phyloP scores from a whole-genome alignment of 2,113 vertebrate species.

The Dascyllus trimaculatus region DNA sequence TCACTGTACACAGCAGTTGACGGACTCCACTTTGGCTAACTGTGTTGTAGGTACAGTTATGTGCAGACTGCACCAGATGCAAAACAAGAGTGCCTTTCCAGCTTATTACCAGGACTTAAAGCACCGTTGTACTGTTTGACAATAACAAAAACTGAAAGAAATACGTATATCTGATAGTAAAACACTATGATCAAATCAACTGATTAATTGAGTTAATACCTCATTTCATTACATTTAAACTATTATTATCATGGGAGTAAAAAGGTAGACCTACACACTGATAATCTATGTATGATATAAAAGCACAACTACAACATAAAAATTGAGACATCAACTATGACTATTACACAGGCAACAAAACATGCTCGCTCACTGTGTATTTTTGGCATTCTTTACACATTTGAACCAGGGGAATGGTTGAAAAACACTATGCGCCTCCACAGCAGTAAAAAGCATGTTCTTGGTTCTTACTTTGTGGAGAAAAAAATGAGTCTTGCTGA shows the following conservation, averaged over 20 bases:
- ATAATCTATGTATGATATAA: not conserved
- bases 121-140: not conserved
- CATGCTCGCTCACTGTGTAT: conserved; percentile 24
- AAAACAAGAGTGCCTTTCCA: not conserved
- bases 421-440: conserved; percentile 52
- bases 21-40: not conserved
- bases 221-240: too few species aligned
- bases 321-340: not conserved
- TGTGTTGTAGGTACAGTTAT: not conserved
- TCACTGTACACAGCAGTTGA: conserved; percentile 24
- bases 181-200: too few species aligned
- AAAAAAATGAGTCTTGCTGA: conserved; percentile 5
- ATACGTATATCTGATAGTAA: not conserved
- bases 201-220: too few species aligned
- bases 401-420: conserved; percentile 35
- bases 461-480: conserved; percentile 33
- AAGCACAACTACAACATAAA: conserved; percentile 1
- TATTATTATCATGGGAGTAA: not conserved
- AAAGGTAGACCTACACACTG: not conserved
- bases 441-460: conserved; percentile 21
- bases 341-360: conserved; percentile 1
- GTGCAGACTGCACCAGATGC: not conserved
- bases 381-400: conserved; percentile 51
- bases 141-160: not conserved
- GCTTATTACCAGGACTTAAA: not conserved